phyloP scores from a whole-genome alignment of 2,888 invertebrate genomes.

The Myopa testacea region DNA sequence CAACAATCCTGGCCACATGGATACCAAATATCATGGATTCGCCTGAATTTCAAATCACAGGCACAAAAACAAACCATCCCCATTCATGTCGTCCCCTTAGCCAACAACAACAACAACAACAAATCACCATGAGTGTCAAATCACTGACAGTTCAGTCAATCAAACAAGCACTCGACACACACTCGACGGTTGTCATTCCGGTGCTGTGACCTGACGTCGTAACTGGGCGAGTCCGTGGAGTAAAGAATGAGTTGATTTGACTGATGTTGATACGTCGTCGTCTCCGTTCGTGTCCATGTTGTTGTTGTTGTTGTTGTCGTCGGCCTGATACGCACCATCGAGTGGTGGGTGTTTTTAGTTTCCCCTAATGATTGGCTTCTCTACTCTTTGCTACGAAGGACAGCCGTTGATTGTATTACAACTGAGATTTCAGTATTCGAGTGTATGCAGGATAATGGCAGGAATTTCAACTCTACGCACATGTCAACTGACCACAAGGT shows the following conservation, averaged over 20 bases:
- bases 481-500: no score
- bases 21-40: not conserved
- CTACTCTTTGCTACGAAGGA: not conserved
- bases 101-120: constrained; percentile 31
- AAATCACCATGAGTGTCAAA: constrained; percentile 51
- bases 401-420: not conserved
- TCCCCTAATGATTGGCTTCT: not conserved
- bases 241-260: no score
- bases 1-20: not conserved
- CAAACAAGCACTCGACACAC: constrained; percentile 32
- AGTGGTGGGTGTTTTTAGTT: not conserved
- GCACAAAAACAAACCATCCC: not conserved
- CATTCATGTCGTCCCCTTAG: no score
- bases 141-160: constrained; percentile 47
- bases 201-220: no score
- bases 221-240: not conserved
- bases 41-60: not conserved
- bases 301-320: not conserved
- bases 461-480: not conserved
- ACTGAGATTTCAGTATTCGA: not conserved
- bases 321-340: not conserved
- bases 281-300: not conserved
- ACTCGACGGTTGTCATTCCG: constrained; percentile 21
- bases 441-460: not conserved
- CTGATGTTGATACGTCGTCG: not conserved